Percentiles rank a stretch among this genome's conserved stretches.
Conservation (phyloP, 2,113 vertebrate genomes). For the Lucifuga dentata region DNA sequence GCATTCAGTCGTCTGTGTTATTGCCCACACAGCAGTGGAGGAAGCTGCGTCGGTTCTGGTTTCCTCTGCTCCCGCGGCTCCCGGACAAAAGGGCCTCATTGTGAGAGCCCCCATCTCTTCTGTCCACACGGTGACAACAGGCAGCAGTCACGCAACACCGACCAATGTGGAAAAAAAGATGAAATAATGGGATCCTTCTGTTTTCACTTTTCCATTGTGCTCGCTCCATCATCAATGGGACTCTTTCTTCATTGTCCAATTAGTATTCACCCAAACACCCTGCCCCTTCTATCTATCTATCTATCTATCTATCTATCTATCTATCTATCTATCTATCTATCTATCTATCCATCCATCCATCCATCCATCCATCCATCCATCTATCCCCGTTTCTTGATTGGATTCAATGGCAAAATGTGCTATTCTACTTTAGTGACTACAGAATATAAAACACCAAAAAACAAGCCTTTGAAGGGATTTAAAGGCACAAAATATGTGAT, state of each 20-base stretch:
- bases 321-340: conserved; percentile 47
- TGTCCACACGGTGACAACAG: conserved; percentile 59
- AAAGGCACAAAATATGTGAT: too few relatives aligned
- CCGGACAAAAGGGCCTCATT: conserved; percentile 75
- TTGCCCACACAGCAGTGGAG: conserved; percentile 55
- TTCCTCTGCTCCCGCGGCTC: conserved; percentile 44
- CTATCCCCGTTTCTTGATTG: not conserved
- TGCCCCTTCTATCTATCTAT: conserved; percentile 23
- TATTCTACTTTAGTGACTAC: too few relatives aligned
- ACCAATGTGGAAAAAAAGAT: conserved; percentile 66
- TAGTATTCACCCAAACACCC: conserved; percentile 79
- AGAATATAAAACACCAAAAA: too few relatives aligned
- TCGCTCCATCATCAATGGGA: conserved; percentile 74
- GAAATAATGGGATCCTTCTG: conserved; percentile 79
- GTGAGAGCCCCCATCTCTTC: conserved; percentile 49
- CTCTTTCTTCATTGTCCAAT: conserved; percentile 74
- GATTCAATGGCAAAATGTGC: too few relatives aligned
- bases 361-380: conserved; percentile 31
- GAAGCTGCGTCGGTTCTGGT: conserved; percentile 53
- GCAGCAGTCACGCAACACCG: conserved; percentile 63
- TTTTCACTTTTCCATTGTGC: conserved; percentile 77
- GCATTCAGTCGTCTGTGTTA: conserved; percentile 66
- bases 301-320: conserved; percentile 29
- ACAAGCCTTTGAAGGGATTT: too few relatives aligned
- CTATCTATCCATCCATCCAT: conserved; percentile 37